Evolutionary conservation across 2,888 invertebrate genomes (phyloP).

Genomic region (Alentia gelatinosa): DNA sequence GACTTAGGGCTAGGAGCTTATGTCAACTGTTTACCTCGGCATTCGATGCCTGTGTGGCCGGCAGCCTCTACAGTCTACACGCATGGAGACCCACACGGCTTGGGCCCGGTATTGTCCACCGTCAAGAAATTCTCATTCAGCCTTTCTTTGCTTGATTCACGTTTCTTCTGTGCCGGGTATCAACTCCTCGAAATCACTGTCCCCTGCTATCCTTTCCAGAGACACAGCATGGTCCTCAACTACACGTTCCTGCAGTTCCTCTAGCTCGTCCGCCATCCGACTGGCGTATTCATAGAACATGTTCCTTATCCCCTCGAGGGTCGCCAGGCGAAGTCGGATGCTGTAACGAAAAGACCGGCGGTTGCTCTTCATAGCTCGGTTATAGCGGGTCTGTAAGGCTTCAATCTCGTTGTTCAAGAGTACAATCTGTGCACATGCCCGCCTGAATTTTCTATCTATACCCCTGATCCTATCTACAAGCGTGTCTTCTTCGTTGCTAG

Average conservation of each 20-base stretch:
- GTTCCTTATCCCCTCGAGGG: slow-evolving; percentile 70
- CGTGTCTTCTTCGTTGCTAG: background rate
- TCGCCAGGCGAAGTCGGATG: slow-evolving; percentile 69
- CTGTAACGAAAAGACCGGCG: slow-evolving; percentile 70
- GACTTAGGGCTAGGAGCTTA: background rate
- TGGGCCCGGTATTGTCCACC: background rate
- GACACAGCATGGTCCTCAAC: slow-evolving; percentile 7
- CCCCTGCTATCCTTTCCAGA: background rate
- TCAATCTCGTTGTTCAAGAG: slow-evolving; percentile 67
- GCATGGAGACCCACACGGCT: background rate
- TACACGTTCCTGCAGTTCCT: slow-evolving; percentile 57
- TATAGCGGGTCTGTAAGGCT: slow-evolving; percentile 68
- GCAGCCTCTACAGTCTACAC: background rate
- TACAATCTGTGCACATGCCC: slow-evolving; percentile 69
- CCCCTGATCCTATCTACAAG: slow-evolving; percentile 23
- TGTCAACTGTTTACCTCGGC: background rate
- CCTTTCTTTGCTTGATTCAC: background rate
- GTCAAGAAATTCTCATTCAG: background rate
- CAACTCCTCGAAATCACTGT: slow-evolving; percentile 26
- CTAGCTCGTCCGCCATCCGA: slow-evolving; percentile 68
- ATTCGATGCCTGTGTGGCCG: background rate
- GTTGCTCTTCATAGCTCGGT: slow-evolving; percentile 68
- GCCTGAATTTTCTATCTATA: slow-evolving; percentile 64
- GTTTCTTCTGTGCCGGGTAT: background rate
- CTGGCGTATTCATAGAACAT: slow-evolving; percentile 71